Evolutionary conservation across 2,113 vertebrate species (phyloP).

Genomic region (Muscicapa adusta): DNA sequence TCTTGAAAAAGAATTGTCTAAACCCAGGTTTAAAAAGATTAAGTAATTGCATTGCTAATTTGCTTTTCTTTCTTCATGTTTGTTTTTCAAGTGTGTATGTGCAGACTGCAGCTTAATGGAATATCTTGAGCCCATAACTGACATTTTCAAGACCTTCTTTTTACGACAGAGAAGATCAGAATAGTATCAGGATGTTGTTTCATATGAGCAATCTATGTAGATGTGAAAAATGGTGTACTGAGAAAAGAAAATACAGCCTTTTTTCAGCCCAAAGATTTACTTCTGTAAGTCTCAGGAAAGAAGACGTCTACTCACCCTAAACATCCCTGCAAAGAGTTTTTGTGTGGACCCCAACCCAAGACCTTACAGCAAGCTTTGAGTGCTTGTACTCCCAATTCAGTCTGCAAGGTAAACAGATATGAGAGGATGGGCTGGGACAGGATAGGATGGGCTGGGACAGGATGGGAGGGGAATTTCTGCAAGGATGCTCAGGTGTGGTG

Average conservation of each 20-base stretch:
- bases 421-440: accelerated
- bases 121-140: neutral
- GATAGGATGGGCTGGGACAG: accelerated
- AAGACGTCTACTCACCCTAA: neutral
- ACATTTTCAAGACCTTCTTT: neutral
- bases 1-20: neutral
- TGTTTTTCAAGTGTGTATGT: neutral
- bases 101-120: neutral
- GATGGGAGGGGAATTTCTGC: neutral
- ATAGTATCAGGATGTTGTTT: neutral
- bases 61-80: neutral
- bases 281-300: neutral
- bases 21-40: neutral
- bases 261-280: neutral
- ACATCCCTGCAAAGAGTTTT: neutral
- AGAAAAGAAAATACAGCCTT: neutral
- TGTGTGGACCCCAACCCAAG: neutral
- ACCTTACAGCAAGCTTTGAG: neutral
- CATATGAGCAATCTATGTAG: neutral
- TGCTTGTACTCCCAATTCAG: neutral
- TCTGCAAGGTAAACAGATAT: neutral
- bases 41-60: neutral
- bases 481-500: neutral
- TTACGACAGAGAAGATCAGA: neutral
- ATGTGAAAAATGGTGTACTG: neutral